Percentiles rank a stretch among this genome's conserved stretches.
phyloP scores from a whole-genome alignment of 2,888 invertebrate species.

The Drosophila antonietae region DNA sequence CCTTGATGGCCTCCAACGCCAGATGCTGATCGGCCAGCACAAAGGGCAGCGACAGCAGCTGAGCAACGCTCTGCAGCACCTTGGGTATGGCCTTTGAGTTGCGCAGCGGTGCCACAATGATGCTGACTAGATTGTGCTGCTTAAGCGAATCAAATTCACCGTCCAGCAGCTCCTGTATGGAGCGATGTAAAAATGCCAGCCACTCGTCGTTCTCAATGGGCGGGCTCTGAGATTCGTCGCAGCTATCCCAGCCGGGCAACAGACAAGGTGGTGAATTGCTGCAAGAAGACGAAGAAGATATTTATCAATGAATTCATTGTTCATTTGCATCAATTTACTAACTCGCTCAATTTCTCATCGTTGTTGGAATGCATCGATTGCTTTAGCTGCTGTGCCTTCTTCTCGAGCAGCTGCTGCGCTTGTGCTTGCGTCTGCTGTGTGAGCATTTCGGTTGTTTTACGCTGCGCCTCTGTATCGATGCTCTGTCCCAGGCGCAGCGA shows the following conservation, averaged over 20 bases:
- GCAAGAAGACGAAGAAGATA: background rate
- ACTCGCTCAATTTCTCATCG: conserved; percentile 82
- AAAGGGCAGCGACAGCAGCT: conserved; percentile 88
- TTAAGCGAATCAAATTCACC: conserved; percentile 91
- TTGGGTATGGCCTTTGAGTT: conserved; percentile 87
- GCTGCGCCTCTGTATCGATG: conserved; percentile 69
- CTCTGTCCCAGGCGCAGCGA: conserved; percentile 83
- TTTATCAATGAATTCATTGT: background rate
- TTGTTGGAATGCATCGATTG: conserved; percentile 72
- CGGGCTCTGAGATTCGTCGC: conserved; percentile 86
- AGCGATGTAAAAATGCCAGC: conserved; percentile 92
- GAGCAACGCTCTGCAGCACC: conserved; percentile 88
- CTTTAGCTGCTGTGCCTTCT: conserved; percentile 55
- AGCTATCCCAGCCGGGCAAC: conserved; percentile 84
- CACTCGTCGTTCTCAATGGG: conserved; percentile 94
- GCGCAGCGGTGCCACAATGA: conserved; percentile 88
- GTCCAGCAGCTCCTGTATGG: conserved; percentile 92
- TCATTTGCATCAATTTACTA: conserved; percentile 28
- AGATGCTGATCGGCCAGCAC: conserved; percentile 85
- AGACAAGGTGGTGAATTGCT: conserved; percentile 83
- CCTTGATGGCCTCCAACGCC: conserved; percentile 85
- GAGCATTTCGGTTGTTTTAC: conserved; percentile 71
- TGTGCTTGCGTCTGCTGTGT: conserved; percentile 56
- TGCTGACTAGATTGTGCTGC: conserved; percentile 88
- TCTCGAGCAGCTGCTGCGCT: conserved; percentile 36